Conservation (phyloP, 2,797 vertebrate species). For the Periparus ater region DNA sequence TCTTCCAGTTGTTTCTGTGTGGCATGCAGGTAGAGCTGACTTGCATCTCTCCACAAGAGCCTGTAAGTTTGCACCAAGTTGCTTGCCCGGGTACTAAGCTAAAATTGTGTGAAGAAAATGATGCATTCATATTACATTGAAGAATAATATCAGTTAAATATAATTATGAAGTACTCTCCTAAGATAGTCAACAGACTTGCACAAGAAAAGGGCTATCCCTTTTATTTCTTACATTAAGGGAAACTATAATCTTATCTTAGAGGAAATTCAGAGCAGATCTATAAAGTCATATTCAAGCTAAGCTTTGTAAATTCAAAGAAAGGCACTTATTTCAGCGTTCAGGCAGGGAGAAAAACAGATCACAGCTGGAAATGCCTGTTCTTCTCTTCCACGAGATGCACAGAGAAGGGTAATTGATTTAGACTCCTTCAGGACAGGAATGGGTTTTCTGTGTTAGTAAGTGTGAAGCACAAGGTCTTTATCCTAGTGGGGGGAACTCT, state of each 20-base stretch:
- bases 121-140: background rate
- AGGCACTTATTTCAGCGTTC: slow-evolving; percentile 20
- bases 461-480: slow-evolving; percentile 13
- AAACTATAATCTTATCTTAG: slow-evolving; percentile 7
- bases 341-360: slow-evolving; percentile 41
- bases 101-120: background rate
- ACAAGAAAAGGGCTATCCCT: background rate
- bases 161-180: background rate
- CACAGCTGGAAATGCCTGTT: slow-evolving; percentile 55
- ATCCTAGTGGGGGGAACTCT: background rate
- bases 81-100: background rate
- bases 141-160: background rate
- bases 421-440: slow-evolving; percentile 18
- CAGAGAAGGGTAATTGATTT: slow-evolving; percentile 47
- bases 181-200: background rate
- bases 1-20: background rate
- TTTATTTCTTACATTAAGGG: background rate
- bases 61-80: background rate
- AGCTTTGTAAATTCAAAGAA: slow-evolving; percentile 49
- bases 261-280: slow-evolving; percentile 12
- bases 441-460: background rate
- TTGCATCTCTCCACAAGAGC: background rate
- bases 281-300: slow-evolving; percentile 15
- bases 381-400: slow-evolving; percentile 15
- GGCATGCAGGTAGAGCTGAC: background rate